Percentiles rank a stretch among this genome's conserved stretches.
Conservation (phyloP, 2,113 vertebrate genomes). For the Catagonus wagneri region DNA sequence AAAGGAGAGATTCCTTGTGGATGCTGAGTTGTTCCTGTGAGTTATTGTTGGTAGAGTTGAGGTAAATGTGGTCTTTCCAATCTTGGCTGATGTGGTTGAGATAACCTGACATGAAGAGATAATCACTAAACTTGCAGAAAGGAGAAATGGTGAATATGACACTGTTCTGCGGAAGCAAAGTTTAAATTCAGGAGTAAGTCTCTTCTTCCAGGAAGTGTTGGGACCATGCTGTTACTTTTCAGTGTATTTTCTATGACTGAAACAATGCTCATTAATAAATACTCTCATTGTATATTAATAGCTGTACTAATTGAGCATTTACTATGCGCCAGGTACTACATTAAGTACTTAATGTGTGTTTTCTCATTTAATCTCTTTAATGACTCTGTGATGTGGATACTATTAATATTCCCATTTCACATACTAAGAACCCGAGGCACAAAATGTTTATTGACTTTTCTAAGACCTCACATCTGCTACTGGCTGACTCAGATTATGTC, state of each 20-base stretch:
- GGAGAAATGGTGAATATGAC: background rate
- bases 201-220: background rate
- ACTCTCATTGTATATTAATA: background rate
- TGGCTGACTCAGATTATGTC: background rate
- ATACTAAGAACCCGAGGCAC: background rate
- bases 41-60: background rate
- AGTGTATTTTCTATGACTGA: background rate
- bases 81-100: background rate
- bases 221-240: background rate
- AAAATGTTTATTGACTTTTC: background rate
- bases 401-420: background rate
- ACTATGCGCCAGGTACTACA: background rate
- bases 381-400: background rate
- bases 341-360: background rate
- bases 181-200: background rate
- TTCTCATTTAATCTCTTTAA: constrained; percentile 24
- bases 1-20: background rate
- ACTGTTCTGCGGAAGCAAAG: background rate
- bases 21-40: background rate
- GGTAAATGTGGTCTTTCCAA: background rate
- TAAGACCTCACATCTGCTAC: background rate
- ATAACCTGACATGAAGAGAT: background rate
- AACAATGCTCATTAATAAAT: background rate
- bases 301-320: background rate
- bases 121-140: background rate